Base-by-base conservation (phyloP, 2,888 invertebrate species). In the Scaptomyza tumidula region DNA sequence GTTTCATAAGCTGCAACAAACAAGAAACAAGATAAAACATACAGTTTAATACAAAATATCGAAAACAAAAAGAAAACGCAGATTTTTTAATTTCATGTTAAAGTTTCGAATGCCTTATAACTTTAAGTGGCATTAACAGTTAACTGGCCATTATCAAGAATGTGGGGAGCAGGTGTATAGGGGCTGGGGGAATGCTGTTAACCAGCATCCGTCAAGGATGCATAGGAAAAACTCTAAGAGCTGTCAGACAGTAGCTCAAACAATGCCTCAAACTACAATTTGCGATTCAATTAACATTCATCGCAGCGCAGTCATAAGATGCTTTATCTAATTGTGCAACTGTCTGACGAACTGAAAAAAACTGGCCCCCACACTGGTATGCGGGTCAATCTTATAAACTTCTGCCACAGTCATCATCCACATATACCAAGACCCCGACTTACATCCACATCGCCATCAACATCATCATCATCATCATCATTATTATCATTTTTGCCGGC, bases 201-300 rank as follows among this genome's bases (percentile, higher is more conserved):
- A 33, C 37, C 49, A 58, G 81, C 70, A 84, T 86, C 87, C 85
- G 75, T 75, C 54, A 81, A 75, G 85, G 78, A 87, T 72, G 75
- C 65, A 59, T 16, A 52, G 41, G 29, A 39, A 66, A 61, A 68
- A 53, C 62, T 61, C 52, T 60, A 46, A 45, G 7, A 65, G 62
- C 35, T 48, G 35, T n/a, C 56, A 46, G 54, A 52, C 56, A 31
- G 48, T 54, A 60, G 60, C 50, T 54, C 54, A 49, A 80, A 81
- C 59, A 71, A 72, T 68, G 68, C 75, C 65, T 68, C 68, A 78
- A 76, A 78, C 72, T 73, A 59, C 71, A 69, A 60, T 57, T 73
- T 67, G 69, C 61, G 66, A 77, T 75, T 86, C 78, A 86, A 88
- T 88, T 85, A 85, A 82, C 86, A 86, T 83, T 80, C 86, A 87